A percentile compares a stretch with the other conserved stretches of the same genome.
phyloP scores from a whole-genome alignment of 2,888 invertebrate genomes.

The Mythimna vitellina region DNA sequence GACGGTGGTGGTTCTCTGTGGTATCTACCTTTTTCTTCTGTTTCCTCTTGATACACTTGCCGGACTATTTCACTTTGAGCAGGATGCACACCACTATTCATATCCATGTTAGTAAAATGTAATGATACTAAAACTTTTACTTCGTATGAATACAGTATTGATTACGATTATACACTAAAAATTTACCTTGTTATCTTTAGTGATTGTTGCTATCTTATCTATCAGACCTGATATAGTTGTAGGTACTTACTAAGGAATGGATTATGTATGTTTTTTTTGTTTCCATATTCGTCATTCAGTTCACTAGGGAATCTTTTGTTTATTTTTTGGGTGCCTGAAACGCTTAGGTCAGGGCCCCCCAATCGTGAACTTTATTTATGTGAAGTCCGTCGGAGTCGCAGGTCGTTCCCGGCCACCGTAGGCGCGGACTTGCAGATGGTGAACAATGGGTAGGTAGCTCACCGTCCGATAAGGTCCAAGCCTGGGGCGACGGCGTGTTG shows the following conservation, averaged over 20 bases:
- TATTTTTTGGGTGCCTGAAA: slow-evolving; percentile 1
- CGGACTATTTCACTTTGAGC: slow-evolving; percentile 60
- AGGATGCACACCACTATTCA: slow-evolving; percentile 66
- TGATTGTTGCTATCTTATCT: slow-evolving; percentile 77
- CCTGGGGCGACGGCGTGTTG: too few relatives aligned
- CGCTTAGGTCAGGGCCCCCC: neutral
- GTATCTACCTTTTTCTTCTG: slow-evolving; percentile 62
- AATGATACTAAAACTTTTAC: slow-evolving; percentile 48
- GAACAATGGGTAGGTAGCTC: too few relatives aligned
- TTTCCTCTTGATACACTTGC: slow-evolving; percentile 64
- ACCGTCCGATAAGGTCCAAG: too few relatives aligned
- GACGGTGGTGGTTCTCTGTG: slow-evolving; percentile 81
- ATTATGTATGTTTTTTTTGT: slow-evolving; percentile 43
- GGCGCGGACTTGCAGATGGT: too few relatives aligned
- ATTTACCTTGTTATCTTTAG: slow-evolving; percentile 69
- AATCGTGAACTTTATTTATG: neutral
- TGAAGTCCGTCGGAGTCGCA: too few relatives aligned
- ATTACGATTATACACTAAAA: slow-evolving; percentile 65
- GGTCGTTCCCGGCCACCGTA: too few relatives aligned
- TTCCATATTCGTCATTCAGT: slow-evolving; percentile 26
- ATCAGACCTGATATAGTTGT: slow-evolving; percentile 72
- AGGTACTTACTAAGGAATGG: slow-evolving; percentile 48
- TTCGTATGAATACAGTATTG: slow-evolving; percentile 67
- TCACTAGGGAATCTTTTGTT: slow-evolving; percentile 12
- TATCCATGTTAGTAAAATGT: slow-evolving; percentile 67